Base-by-base conservation (phyloP, 2,888 invertebrate genomes). In the Trypoxylon attenuatum region DNA sequence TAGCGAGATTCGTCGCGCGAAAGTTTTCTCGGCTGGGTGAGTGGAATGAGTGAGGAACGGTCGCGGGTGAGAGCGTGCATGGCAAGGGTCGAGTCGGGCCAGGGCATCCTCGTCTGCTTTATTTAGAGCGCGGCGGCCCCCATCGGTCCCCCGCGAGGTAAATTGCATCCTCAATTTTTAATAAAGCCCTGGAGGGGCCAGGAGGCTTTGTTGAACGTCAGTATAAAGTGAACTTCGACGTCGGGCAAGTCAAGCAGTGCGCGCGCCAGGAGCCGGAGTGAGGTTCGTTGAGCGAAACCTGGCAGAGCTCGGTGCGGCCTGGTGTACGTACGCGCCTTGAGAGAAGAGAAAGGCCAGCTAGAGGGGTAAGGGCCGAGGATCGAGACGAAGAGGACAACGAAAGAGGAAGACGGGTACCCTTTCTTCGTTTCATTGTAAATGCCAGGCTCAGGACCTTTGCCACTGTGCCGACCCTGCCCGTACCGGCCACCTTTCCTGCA, bases 121-220 rank as follows among this genome's bases (percentile, higher is more conserved):
- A 85, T 85, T 85, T 83, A 85, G 84, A 76, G 78, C 76, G 70
- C 71, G 75, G 75, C 65, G 72, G 70, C 33, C 46, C 33, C 42
- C 58, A 70, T n/a, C 65, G 55, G 61, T 39, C 42, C 54, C 46
- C 75, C 82, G 73, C 73, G 80, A 81, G 82, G 82, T 80, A 84
- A 85, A 85, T 85, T 85, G 85, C 84, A 82, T 84, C 82, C 82
- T 85, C 84, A 84, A 85, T 85, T 85, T 85, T 85, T 85, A 84
- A 85, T 84, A 85, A 84, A 83, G 81, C 79, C 78, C 73, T 67
- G 69, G 64, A 78, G 74, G 75, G 73, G 67, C 60, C 43, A 58
- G 64, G 73, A 73, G 77, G 77, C 80, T 84, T 83, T 83, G 82
- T 83, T 77, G 80, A 78, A 81, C 69, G 77, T 76, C 75, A 81